Evolutionary conservation across 2,797 vertebrate genomes (phyloP).

Genomic region (Xenops minutus): DNA sequence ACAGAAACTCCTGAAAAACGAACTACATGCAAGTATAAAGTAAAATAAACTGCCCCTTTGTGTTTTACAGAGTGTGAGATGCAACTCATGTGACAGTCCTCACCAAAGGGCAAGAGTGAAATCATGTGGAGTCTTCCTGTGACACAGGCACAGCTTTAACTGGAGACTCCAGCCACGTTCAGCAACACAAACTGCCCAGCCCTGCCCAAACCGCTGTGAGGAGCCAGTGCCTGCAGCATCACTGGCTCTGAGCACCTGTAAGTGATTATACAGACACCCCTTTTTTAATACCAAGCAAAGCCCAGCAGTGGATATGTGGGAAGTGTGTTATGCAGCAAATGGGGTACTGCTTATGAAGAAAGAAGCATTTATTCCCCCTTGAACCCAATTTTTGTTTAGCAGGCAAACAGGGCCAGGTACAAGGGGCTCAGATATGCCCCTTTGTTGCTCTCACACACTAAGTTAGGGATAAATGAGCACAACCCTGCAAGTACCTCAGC

Average conservation of each 20-base stretch:
- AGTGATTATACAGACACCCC: background rate
- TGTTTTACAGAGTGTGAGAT: background rate
- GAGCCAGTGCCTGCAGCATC: background rate
- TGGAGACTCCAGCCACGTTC: background rate
- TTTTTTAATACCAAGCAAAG: background rate
- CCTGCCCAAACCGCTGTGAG: background rate
- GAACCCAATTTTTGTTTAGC: background rate
- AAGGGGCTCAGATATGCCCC: background rate
- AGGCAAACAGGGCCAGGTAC: background rate
- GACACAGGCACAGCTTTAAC: background rate
- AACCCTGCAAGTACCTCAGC: background rate
- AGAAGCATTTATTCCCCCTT: background rate
- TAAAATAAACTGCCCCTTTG: background rate
- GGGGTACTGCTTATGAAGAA: background rate
- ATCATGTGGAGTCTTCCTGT: background rate
- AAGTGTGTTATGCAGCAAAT: background rate
- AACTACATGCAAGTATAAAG: background rate
- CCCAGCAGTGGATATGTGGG: background rate
- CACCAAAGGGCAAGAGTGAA: background rate
- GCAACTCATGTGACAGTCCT: accelerated
- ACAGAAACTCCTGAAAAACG: background rate
- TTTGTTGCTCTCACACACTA: background rate
- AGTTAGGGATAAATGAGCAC: background rate
- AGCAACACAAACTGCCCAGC: background rate
- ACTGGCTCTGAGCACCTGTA: constrained; percentile 14